Base-by-base conservation (phyloP, 2,113 vertebrate genomes). In the Mustelus asterias region DNA sequence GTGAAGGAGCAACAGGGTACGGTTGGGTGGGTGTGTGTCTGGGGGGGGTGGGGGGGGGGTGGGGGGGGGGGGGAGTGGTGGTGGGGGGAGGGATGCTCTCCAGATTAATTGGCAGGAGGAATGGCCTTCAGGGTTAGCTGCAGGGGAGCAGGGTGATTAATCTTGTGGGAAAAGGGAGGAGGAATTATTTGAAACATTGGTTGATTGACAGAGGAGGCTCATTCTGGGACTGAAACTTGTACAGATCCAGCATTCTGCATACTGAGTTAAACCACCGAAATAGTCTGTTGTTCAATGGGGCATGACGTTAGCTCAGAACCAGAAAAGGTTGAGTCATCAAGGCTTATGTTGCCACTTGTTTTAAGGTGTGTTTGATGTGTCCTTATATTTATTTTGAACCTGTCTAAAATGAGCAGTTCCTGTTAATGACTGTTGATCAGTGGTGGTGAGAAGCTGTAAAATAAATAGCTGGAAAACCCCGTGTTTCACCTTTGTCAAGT, bases 261-360 rank as follows among this genome's bases (percentile, higher is more conserved):
- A 29, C 33, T 65, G 33, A 37, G 60, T 4, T 65, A 16, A 37
- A 18, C 89, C 65, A 18, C 16, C 18, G 63, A 93, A 93, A 67
- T 37, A 22, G 63, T 29, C 60, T 33, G 58, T n/a, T 93, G n/a
- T 18, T 14, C 7, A 26, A 90, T 58, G 10, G 7, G 26, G 22
- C 22, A 76, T 33, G 72, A 76, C 16, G 13, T 76, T 83, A 41
- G 6, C 37, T 22, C n/a, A 83, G 14, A 22, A 92, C n/a, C 60
- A 92, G 58, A 65, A 92, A 93, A 67, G 63, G 89, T 65, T 65
- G 89, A 93, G 89, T 93, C 89, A 93, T 37, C 33, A 2, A 93
- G 89, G 18, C 37, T 22, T 67, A 0, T n/a, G 60, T 65, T 93
- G 7, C 89, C 89, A 65, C 89, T 93, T 65, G 89, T 93, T 67